Evolutionary conservation across 2,797 vertebrate species (phyloP).

Genomic region (Trichosurus vulpecula): DNA sequence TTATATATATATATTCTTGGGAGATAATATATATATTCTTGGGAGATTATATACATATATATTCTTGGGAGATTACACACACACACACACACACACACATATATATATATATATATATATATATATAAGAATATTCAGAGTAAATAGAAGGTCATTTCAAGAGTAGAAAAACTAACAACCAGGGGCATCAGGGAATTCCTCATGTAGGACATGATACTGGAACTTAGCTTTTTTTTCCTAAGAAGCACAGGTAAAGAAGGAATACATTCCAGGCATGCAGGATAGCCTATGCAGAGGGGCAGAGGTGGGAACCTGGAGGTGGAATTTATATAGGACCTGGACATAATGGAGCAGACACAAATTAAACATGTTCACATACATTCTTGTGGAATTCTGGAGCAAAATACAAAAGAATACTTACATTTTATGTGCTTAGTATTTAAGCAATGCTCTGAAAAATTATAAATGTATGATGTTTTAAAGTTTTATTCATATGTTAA

Average conservation of each 20-base stretch:
- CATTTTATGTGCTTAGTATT: neutral
- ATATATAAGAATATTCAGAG: neutral
- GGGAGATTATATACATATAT: too few species aligned
- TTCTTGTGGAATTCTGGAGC: neutral
- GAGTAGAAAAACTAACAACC: neutral
- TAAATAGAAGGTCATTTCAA: neutral
- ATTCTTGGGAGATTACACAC: too few species aligned
- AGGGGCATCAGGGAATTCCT: neutral
- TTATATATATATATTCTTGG: too few species aligned
- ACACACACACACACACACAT: too few species aligned
- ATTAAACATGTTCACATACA: neutral
- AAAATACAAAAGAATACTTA: neutral
- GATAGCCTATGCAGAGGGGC: neutral
- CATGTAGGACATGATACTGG: neutral
- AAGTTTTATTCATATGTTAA: conserved; percentile 30
- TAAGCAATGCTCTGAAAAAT: conserved; percentile 27
- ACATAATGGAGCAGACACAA: neutral
- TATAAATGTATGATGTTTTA: conserved; percentile 20
- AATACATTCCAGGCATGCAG: neutral
- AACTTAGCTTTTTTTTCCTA: neutral
- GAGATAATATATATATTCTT: too few species aligned
- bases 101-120: too few species aligned
- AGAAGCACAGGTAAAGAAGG: neutral
- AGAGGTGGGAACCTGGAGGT: neutral
- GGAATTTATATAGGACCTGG: neutral